Percentiles rank a stretch among this genome's conserved stretches.
These are phyloP conservation scores for Noturus placidus DNA, from an alignment of 2,113 vertebrate species.

Conservation along the genomic window DNA sequence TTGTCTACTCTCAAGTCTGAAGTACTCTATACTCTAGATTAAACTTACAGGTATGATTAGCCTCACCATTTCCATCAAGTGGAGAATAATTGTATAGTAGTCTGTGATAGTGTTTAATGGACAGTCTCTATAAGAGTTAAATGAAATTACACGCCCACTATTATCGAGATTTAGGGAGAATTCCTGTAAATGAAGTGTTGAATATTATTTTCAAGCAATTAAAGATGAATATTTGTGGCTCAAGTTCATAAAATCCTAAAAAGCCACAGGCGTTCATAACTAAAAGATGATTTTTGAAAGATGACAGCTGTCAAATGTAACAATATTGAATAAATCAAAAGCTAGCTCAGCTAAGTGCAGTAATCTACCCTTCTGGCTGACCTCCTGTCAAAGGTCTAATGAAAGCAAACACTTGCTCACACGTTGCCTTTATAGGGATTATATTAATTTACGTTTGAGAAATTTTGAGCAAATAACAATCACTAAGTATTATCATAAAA, in stretches of 20 bases:
- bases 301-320: constrained; percentile 50
- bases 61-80: not conserved
- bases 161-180: constrained; percentile 23
- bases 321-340: constrained; percentile 50
- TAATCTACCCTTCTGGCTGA: not conserved
- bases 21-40: not conserved
- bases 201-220: constrained; percentile 66
- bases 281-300: constrained; percentile 28
- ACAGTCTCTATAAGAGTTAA: constrained; percentile 31
- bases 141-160: constrained; percentile 49
- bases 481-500: constrained; percentile 62
- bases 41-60: not conserved
- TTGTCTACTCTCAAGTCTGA: not conserved
- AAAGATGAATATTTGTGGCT: constrained; percentile 68
- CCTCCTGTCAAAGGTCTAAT: not conserved
- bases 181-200: constrained; percentile 58
- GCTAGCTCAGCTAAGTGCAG: constrained; percentile 13
- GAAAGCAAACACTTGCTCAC: not conserved
- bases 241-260: constrained; percentile 70
- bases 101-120: constrained; percentile 39
- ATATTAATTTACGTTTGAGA: constrained; percentile 52
- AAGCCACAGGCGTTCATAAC: constrained; percentile 47
- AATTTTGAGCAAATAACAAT: constrained; percentile 60
- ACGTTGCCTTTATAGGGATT: not conserved
- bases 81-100: constrained; percentile 9